Base-by-base conservation (phyloP, 92 coral and sea anemone species). In the Palythoa grandiflora region DNA sequence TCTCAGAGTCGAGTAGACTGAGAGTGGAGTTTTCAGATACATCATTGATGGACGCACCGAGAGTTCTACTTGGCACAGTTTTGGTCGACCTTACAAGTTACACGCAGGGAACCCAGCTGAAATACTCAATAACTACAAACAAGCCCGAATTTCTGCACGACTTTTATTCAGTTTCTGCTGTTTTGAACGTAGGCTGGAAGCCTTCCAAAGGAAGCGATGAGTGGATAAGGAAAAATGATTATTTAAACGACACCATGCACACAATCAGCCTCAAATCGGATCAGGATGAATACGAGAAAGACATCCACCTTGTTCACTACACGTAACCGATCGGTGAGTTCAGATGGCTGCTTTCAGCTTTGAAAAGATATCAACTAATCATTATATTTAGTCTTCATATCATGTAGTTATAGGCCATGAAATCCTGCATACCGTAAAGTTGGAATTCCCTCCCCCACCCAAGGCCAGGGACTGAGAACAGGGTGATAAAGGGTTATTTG, bases 161-260 rank as follows among this genome's bases (percentile, higher is more conserved):
- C 19, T 38, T 52, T 47, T 72, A 85, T 61, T 86, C 89, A 39
- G 84, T 90, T 21, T 90, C 92, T 72, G 92, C 90, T 17, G 92
- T 90, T 9, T 78, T 90, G 16, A 90, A 90, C 66, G 90, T 90
- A 15, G 92, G 92, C 3, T 90, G 92, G 92, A 86, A 86, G 61
- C 72, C 92, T 36, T 60, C 63, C 20, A 55, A 28, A 0, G 75
- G 86, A 8, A 87, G 84, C 3, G 57, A 79, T 10, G 92, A 90
- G 36, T 90, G 92, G 92, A 59, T 90, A 14, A 53, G 92, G 1
- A 74, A 44, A 3, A 68, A 79, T 5, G 92, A 90, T 38, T 90
- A 61, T 17, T 20, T 90, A 17, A 90, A 78, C 13, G 92, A 90
- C 28, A 86, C 92, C 9, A 79, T 68, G 55, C 89, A 90, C 19